Evolutionary conservation across 2,113 vertebrate species (phyloP).

Genomic region (Monarcha castaneiventris): DNA sequence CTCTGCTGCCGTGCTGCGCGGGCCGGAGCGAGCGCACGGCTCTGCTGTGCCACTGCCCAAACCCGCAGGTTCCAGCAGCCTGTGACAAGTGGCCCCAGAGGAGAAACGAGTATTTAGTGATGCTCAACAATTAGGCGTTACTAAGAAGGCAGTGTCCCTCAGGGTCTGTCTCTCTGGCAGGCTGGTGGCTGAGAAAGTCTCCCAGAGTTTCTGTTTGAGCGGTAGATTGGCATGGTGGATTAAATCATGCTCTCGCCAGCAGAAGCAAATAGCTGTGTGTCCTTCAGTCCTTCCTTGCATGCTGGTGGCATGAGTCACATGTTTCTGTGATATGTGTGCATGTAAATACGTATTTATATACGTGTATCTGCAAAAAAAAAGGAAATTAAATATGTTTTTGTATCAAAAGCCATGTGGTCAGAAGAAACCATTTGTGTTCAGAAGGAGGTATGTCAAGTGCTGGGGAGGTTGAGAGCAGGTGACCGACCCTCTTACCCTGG

Average conservation of each 20-base stretch:
- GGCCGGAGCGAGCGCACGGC: rapidly evolving
- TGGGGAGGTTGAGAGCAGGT: neutral
- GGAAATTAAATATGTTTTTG: neutral
- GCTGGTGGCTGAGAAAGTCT: neutral
- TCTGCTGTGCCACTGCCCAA: neutral
- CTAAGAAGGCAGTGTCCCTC: neutral
- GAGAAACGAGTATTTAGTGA: neutral
- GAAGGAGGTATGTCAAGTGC: neutral
- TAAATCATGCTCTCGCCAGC: rapidly evolving
- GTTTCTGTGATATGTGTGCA: neutral
- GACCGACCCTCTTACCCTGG: neutral
- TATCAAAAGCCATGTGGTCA: neutral
- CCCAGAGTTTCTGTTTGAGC: neutral
- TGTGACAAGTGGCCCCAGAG: neutral
- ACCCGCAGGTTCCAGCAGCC: rapidly evolving
- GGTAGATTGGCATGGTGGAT: neutral
- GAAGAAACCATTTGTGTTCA: neutral
- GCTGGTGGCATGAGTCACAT: neutral
- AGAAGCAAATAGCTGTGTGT: neutral
- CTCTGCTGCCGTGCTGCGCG: neutral
- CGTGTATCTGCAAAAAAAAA: neutral
- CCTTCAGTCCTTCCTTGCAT: neutral
- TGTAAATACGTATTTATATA: neutral
- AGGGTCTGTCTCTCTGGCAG: neutral
- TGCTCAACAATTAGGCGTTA: neutral